Conservation (phyloP, 2,797 vertebrate species). For the Pteropus rufus region DNA sequence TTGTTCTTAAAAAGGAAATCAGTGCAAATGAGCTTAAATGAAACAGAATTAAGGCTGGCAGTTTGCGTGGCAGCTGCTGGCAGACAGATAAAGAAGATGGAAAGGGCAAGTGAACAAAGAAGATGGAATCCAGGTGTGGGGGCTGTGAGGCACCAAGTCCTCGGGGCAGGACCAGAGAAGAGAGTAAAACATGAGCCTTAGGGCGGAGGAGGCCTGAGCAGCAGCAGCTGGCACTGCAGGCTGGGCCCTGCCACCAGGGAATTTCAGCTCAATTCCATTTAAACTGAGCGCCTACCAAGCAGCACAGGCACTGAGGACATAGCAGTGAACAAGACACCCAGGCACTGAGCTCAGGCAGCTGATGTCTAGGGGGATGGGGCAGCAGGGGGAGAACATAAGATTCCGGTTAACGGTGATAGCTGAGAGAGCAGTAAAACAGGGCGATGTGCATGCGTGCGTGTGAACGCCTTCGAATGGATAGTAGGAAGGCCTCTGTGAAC, state of each 20-base stretch:
- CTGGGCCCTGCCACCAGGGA: neutral
- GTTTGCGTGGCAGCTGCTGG: neutral
- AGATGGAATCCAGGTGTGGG: neutral
- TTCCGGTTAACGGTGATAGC: neutral
- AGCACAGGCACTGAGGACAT: neutral
- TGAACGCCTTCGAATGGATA: too few species aligned
- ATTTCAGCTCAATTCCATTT: neutral
- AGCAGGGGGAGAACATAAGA: neutral
- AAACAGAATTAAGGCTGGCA: neutral
- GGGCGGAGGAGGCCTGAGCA: neutral
- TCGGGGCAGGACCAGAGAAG: neutral
- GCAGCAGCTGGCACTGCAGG: neutral
- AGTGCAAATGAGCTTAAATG: constrained; percentile 19
- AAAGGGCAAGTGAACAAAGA: neutral
- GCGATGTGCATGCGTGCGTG: too few species aligned
- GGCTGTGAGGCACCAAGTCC: neutral
- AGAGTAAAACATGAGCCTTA: neutral
- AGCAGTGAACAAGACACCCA: neutral
- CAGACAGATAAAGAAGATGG: neutral
- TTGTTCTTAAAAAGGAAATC: neutral
- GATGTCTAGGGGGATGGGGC: neutral
- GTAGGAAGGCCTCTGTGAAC: neutral
- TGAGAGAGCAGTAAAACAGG: neutral
- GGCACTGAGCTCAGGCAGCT: neutral
- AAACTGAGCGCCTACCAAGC: neutral